phyloP scores from a whole-genome alignment of 1,140 invertebrate genomes.

The Calliopsis andreniformis region DNA sequence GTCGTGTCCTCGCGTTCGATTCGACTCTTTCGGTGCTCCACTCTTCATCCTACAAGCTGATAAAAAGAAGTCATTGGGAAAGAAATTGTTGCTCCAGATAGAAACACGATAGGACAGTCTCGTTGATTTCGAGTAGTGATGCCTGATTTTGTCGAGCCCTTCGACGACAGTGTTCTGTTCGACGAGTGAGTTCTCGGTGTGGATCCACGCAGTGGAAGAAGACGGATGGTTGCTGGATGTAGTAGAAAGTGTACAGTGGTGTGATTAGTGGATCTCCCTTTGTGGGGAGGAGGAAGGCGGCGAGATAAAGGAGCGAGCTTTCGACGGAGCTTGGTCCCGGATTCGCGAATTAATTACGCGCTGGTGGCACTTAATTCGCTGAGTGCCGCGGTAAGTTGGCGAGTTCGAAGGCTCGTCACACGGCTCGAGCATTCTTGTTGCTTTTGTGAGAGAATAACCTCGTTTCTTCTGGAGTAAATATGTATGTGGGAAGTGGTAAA shows the following conservation, averaged over 20 bases:
- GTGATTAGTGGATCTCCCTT: background rate
- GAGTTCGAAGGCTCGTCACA: background rate
- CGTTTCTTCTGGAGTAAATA: no score
- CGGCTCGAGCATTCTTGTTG: background rate
- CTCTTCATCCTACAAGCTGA: no score
- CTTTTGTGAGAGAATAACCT: no score
- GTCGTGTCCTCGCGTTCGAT: slow-evolving; percentile 5
- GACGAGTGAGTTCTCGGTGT: slow-evolving; percentile 14
- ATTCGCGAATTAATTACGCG: slow-evolving; percentile 47
- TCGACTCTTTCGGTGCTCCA: background rate
- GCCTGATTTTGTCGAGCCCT: background rate
- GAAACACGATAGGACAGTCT: no score
- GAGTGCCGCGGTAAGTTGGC: slow-evolving; percentile 19
- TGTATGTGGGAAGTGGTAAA: no score
- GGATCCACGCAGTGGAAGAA: background rate
- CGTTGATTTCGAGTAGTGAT: background rate
- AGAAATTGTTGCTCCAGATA: no score
- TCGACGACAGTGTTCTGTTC: background rate
- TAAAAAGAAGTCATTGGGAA: no score
- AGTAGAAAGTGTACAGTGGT: slow-evolving; percentile 22
- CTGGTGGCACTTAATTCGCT: slow-evolving; percentile 23
- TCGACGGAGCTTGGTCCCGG: slow-evolving; percentile 17
- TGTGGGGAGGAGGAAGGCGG: background rate
- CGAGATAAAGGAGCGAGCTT: slow-evolving; percentile 7
- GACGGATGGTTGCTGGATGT: background rate